These are phyloP conservation scores for Chorisops tibialis DNA, from an alignment of 2,888 invertebrate species.

Conservation along the genomic window DNA sequence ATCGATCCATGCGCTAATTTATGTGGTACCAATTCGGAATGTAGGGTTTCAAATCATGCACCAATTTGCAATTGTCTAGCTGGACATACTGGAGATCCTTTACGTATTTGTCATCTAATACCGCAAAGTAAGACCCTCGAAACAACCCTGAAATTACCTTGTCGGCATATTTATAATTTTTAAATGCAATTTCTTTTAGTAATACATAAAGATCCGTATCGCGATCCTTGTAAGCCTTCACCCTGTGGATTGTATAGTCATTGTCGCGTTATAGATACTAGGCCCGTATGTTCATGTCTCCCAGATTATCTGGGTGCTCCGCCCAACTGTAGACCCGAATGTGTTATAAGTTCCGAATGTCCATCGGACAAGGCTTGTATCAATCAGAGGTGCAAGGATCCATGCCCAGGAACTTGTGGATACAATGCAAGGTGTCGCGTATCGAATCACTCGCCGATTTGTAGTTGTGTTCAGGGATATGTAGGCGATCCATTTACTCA, in stretches of 20 bases:
- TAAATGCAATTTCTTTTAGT: slow-evolving; percentile 9
- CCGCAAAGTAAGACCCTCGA: slow-evolving; percentile 47
- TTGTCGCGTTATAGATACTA: slow-evolving; percentile 58
- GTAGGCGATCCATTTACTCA: slow-evolving; percentile 75
- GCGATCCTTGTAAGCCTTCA: slow-evolving; percentile 53
- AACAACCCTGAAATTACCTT: neutral
- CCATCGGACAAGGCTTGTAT: slow-evolving; percentile 67
- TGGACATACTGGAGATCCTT: slow-evolving; percentile 76
- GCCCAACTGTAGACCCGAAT: slow-evolving; percentile 74
- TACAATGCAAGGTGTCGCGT: slow-evolving; percentile 68
- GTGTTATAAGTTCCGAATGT: slow-evolving; percentile 73
- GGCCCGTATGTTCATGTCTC: slow-evolving; percentile 72
- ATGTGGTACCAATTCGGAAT: slow-evolving; percentile 80
- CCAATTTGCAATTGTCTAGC: slow-evolving; percentile 72
- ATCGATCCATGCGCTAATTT: slow-evolving; percentile 78
- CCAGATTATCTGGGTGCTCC: slow-evolving; percentile 68
- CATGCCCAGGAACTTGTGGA: slow-evolving; percentile 73
- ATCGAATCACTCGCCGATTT: slow-evolving; percentile 73
- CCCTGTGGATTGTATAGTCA: slow-evolving; percentile 56
- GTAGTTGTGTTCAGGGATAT: slow-evolving; percentile 64
- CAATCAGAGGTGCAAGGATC: slow-evolving; percentile 72
- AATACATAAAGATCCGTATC: slow-evolving; percentile 12
- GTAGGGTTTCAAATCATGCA: slow-evolving; percentile 77
- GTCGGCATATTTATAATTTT: neutral
- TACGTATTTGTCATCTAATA: slow-evolving; percentile 65